Evolutionary conservation across 2,113 vertebrate species (phyloP).

Genomic region (Tragelaphus imberbis): DNA sequence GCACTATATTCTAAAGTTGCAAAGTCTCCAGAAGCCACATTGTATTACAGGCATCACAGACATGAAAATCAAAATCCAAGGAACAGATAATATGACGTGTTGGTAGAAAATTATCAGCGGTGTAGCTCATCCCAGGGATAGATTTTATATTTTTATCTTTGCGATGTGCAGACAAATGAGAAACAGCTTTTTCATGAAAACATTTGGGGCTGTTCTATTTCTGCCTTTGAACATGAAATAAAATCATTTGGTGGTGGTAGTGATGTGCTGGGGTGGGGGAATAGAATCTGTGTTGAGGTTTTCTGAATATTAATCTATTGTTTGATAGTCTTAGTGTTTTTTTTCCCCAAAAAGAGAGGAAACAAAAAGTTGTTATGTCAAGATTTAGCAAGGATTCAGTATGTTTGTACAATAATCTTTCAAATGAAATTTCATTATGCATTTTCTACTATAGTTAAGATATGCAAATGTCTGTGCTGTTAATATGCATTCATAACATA

Average conservation of each 20-base stretch:
- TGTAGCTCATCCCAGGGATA: not conserved
- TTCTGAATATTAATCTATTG: slow-evolving; percentile 25
- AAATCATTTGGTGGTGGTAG: not conserved
- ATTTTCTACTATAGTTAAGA: slow-evolving; percentile 57
- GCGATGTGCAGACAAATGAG: not conserved
- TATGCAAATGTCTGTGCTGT: slow-evolving; percentile 61
- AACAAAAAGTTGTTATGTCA: slow-evolving; percentile 38
- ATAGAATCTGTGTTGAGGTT: not conserved
- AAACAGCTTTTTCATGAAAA: slow-evolving; percentile 20
- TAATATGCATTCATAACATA: slow-evolving; percentile 53
- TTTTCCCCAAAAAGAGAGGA: accelerated
- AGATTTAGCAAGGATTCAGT: slow-evolving; percentile 32
- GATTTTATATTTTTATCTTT: slow-evolving; percentile 12
- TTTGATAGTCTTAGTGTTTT: not conserved
- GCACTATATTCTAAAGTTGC: not conserved
- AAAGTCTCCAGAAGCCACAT: not conserved
- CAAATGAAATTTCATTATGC: slow-evolving; percentile 49
- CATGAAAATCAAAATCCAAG: not conserved
- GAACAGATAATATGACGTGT: not conserved
- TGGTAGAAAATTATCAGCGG: not conserved
- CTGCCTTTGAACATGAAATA: slow-evolving; percentile 33
- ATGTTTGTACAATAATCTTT: slow-evolving; percentile 58
- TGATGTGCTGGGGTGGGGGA: not conserved
- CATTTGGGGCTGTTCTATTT: not conserved
- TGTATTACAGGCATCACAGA: not conserved